phyloP scores from a whole-genome alignment of 2,888 invertebrate species.

The Margaritifera margaritifera region DNA sequence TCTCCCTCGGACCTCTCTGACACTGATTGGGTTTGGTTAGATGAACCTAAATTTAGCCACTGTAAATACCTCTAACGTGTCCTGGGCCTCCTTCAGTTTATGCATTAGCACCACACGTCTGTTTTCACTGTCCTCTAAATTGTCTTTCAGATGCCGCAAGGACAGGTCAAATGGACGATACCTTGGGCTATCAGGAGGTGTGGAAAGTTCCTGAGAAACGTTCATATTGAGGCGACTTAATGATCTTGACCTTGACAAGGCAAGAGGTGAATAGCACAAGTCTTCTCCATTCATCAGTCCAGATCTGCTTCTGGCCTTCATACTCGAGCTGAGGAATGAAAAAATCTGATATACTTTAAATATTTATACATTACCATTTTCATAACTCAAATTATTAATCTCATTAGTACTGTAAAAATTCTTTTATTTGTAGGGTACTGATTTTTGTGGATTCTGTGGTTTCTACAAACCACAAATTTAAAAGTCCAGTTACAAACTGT shows the following conservation, averaged over 20 bases:
- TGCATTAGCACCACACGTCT: slow-evolving; percentile 61
- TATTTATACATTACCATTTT: too few relatives aligned
- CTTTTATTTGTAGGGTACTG: too few relatives aligned
- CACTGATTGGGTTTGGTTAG: background rate
- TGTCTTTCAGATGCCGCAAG: slow-evolving; percentile 42
- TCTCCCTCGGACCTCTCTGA: background rate
- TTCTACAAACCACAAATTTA: too few relatives aligned
- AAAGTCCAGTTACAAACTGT: too few relatives aligned
- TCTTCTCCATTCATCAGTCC: slow-evolving; percentile 44
- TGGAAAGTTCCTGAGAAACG: slow-evolving; percentile 40
- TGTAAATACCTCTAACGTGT: slow-evolving; percentile 59
- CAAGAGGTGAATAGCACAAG: slow-evolving; percentile 34
- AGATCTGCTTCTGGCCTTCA: slow-evolving; percentile 43
- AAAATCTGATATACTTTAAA: too few relatives aligned
- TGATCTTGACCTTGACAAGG: slow-evolving; percentile 53
- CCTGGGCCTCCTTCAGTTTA: slow-evolving; percentile 68
- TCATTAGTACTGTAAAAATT: too few relatives aligned
- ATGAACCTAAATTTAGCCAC: background rate
- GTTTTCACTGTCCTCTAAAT: slow-evolving; percentile 67
- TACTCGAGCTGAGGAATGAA: slow-evolving; percentile 41
- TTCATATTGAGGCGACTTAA: slow-evolving; percentile 46
- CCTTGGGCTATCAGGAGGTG: slow-evolving; percentile 25
- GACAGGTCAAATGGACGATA: slow-evolving; percentile 43
- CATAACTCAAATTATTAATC: too few relatives aligned
- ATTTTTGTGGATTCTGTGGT: too few relatives aligned